A percentile compares a stretch with the other conserved stretches of the same genome.
Evolutionary conservation across 2,888 invertebrate species (phyloP).

Genomic region (Rhamnusium bicolor): DNA sequence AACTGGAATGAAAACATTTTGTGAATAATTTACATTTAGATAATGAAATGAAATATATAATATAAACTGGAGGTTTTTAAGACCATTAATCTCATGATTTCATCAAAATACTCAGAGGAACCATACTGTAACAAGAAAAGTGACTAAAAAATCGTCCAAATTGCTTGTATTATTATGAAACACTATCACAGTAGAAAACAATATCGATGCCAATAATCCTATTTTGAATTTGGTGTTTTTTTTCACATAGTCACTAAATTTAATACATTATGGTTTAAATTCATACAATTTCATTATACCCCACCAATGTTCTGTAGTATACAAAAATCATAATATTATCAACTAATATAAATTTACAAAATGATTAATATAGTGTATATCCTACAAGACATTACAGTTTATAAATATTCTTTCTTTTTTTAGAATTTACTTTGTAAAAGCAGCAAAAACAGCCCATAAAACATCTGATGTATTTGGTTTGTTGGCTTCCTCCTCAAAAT

Average conservation of each 20-base stretch:
- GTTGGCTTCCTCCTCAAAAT: slow-evolving; percentile 96
- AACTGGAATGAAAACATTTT: slow-evolving; percentile 32
- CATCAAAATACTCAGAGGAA: slow-evolving; percentile 2
- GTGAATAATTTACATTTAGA: slow-evolving; percentile 19
- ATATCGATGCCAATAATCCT: slow-evolving; percentile 17
- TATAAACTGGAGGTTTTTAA: neutral
- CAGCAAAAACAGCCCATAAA: slow-evolving; percentile 99
- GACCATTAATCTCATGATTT: neutral
- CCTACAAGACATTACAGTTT: slow-evolving; percentile 42
- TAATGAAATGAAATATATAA: slow-evolving; percentile 17
- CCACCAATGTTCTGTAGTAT: slow-evolving; percentile 21
- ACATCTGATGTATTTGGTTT: slow-evolving; percentile 94
- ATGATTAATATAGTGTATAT: slow-evolving; percentile 42
- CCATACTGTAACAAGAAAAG: slow-evolving; percentile 34
- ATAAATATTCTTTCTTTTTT: slow-evolving; percentile 24
- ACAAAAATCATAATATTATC: slow-evolving; percentile 30
- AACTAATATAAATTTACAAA: slow-evolving; percentile 50
- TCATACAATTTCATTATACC: slow-evolving; percentile 27
- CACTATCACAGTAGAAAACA: slow-evolving; percentile 42
- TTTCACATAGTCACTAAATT: slow-evolving; percentile 35
- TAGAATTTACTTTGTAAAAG: slow-evolving; percentile 91
- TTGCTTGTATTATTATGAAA: slow-evolving; percentile 30
- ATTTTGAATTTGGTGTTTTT: slow-evolving; percentile 24
- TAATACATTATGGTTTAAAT: slow-evolving; percentile 36
- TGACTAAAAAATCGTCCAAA: slow-evolving; percentile 27